These are phyloP conservation scores for Caranx ignobilis DNA, from an alignment of 2,113 vertebrate species.

Conservation along the genomic window DNA sequence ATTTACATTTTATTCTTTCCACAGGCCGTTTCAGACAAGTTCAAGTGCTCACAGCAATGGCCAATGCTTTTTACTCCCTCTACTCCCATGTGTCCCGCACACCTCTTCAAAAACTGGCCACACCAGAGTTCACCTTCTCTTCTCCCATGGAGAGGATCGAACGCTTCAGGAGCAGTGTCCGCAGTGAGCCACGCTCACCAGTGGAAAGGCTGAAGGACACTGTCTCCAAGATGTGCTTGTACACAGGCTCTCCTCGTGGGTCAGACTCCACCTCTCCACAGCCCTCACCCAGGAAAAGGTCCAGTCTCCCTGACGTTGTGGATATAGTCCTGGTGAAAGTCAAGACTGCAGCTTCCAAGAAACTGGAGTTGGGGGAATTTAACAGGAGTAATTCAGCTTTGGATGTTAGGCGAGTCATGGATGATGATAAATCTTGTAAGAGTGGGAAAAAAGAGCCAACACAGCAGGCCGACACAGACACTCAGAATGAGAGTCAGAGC, in stretches of 20 bases:
- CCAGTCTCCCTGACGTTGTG: slow-evolving; percentile 81
- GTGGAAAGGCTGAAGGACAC: slow-evolving; percentile 89
- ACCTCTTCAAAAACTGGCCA: slow-evolving; percentile 89
- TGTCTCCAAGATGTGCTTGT: slow-evolving; percentile 91
- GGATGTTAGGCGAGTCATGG: not conserved
- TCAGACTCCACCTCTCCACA: slow-evolving; percentile 75
- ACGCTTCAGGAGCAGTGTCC: slow-evolving; percentile 72
- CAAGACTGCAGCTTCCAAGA: slow-evolving; percentile 41
- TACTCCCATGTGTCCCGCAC: slow-evolving; percentile 92
- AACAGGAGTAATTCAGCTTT: not conserved
- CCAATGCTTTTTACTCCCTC: slow-evolving; percentile 92
- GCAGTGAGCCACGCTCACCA: slow-evolving; percentile 81
- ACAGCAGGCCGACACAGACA: not conserved
- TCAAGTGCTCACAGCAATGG: slow-evolving; percentile 88
- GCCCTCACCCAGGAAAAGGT: slow-evolving; percentile 66
- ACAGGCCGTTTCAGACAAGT: slow-evolving; percentile 95
- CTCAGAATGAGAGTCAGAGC: not conserved
- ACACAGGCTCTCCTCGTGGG: slow-evolving; percentile 73
- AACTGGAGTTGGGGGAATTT: slow-evolving; percentile 43
- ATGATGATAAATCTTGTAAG: not conserved
- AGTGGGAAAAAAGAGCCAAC: not conserved
- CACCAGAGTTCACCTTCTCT: slow-evolving; percentile 82
- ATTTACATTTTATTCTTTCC: slow-evolving; percentile 11
- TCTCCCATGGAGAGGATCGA: slow-evolving; percentile 74
- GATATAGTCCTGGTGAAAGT: slow-evolving; percentile 74